Base-by-base conservation (phyloP, 1,140 invertebrate genomes). In the Gryllus bimaculatus region DNA sequence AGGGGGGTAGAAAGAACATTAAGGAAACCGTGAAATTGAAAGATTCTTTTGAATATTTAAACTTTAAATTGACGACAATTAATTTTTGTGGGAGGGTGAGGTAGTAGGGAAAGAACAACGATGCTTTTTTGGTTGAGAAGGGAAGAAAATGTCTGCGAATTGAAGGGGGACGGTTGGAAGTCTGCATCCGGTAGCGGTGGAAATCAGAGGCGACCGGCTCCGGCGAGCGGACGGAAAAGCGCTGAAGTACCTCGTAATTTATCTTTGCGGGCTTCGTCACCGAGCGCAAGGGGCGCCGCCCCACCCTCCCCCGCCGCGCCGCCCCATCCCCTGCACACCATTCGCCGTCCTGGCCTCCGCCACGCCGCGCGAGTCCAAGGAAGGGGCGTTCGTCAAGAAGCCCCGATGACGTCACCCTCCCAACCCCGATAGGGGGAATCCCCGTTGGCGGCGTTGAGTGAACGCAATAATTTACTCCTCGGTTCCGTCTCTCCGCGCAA, bases 21-120 rank as follows among this genome's bases (percentile, higher is more conserved):
- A 18, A 66, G 18, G 18, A 13, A 66, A 66, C 54, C 54, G 10
- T 66, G 54, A 66, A 66, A 66, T 18, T 66, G 54, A 66, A 66
- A 13, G 18, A 66, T 66, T 66, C 54, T 66, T 66, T 66, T 66
- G 54, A 66, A 66, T 66, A 66, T 66, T 66, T 66, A 66, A 66
- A 66, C 54, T 66, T 66, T 13, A 66, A 66, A 66, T 66, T 66
- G 54, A 66, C 54, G 54, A 66, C 54, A 66, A 66, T 66, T 66
- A 66, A 66, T 66, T 66, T 66, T 18, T 66, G 54, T 7, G 54
- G 3, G 54, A 18, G 54, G 26, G 26, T 39, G 26, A 39, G 26
- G 26, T 39, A 5, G 54, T 66, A 18, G 18, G 18, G 54, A 66
- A 66, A 66, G 54, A 66, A 66, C 54, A 66, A 66, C 54, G 54